A percentile compares a stretch with the other conserved stretches of the same genome.
phyloP scores from a whole-genome alignment of 2,113 vertebrate species.

The Ictalurus furcatus region DNA sequence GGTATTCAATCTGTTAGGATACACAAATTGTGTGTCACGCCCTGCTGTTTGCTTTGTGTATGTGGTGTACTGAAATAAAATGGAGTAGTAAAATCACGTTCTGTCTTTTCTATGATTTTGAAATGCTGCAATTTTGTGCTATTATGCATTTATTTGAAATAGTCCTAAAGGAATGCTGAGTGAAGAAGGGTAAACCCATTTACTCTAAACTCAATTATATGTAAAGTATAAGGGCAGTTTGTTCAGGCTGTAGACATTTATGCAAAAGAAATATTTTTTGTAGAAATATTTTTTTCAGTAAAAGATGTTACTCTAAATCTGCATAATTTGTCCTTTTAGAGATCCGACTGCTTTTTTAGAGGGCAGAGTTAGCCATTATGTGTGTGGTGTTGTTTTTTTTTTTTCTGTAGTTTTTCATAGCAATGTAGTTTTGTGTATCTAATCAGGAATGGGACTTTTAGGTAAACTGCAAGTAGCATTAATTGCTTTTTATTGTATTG shows the following conservation, averaged over 20 bases:
- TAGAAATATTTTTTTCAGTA: background rate
- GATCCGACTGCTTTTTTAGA: background rate
- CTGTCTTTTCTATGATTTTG: background rate
- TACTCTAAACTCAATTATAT: background rate
- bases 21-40: constrained; percentile 1
- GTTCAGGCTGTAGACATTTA: background rate
- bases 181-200: background rate
- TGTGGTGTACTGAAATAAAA: background rate
- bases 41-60: background rate
- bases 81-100: background rate
- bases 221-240: background rate
- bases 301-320: background rate
- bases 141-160: constrained; percentile 21
- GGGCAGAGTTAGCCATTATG: background rate
- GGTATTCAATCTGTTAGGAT: constrained; percentile 18
- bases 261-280: background rate
- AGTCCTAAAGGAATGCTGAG: background rate
- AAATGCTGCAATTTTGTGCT: constrained; percentile 19
- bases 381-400: background rate
- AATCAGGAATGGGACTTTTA: background rate
- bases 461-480: background rate
- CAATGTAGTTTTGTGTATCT: background rate
- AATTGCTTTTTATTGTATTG: background rate
- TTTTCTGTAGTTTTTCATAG: background rate
- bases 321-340: background rate